Evolutionary conservation across 1,140 invertebrate genomes (phyloP).

Genomic region (Holotrichia oblita): DNA sequence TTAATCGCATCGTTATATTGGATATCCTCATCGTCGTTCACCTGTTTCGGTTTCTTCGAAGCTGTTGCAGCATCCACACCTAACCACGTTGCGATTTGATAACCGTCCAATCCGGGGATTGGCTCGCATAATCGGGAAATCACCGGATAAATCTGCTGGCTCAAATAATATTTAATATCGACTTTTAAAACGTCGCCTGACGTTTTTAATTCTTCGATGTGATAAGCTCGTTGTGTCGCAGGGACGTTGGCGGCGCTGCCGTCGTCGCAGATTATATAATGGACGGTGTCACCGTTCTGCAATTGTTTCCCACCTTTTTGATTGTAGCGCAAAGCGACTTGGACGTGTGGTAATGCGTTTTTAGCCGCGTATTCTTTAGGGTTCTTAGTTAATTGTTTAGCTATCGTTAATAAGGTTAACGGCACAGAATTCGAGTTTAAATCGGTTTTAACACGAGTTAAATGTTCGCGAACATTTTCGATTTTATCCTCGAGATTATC

Average conservation of each 20-base stretch:
- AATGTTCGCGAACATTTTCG: slow-evolving; percentile 80
- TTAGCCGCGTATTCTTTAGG: slow-evolving; percentile 93
- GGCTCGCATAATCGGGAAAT: slow-evolving; percentile 94
- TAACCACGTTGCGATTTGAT: slow-evolving; percentile 88
- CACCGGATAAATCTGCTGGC: slow-evolving; percentile 93
- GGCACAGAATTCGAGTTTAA: slow-evolving; percentile 78
- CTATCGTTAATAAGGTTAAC: slow-evolving; percentile 84
- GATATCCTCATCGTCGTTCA: slow-evolving; percentile 45
- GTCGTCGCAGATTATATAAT: slow-evolving; percentile 95
- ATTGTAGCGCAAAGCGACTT: slow-evolving; percentile 91
- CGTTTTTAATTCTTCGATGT: slow-evolving; percentile 88
- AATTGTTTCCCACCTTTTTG: slow-evolving; percentile 81
- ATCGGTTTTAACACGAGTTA: slow-evolving; percentile 73
- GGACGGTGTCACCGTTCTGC: slow-evolving; percentile 92
- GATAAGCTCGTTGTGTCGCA: slow-evolving; percentile 93
- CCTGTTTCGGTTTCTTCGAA: slow-evolving; percentile 58
- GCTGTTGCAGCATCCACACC: slow-evolving; percentile 70
- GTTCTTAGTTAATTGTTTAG: slow-evolving; percentile 95
- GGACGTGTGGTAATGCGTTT: slow-evolving; percentile 88
- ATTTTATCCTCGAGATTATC: slow-evolving; percentile 82
- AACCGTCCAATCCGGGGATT: slow-evolving; percentile 92
- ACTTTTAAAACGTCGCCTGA: slow-evolving; percentile 74
- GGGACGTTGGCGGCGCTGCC: slow-evolving; percentile 77
- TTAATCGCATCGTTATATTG: slow-evolving; percentile 24
- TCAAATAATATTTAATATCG: slow-evolving; percentile 85